A percentile compares a stretch with the other conserved stretches of the same genome.
Conservation (phyloP, 2,888 invertebrate genomes). For the Drosophila parthenogenetica region DNA sequence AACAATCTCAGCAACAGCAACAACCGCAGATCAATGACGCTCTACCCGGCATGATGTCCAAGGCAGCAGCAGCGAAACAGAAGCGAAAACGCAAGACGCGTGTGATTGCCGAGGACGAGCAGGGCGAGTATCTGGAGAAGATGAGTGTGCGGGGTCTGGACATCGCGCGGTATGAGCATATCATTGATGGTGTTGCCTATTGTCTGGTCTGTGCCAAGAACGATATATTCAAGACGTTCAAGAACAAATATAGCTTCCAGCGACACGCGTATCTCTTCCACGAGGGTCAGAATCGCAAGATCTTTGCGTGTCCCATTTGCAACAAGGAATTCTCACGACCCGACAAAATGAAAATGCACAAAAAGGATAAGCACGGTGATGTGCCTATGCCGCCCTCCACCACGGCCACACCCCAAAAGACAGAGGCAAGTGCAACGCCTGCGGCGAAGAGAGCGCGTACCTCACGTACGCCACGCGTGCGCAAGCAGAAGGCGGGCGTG, state of each 20-base stretch:
- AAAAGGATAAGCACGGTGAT: conserved; percentile 83
- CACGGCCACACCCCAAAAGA: conserved; percentile 61
- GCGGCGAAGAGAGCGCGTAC: conserved; percentile 68
- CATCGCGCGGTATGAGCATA: conserved; percentile 84
- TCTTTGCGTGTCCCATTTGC: conserved; percentile 84
- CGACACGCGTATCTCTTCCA: conserved; percentile 84
- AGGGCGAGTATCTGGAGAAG: conserved; percentile 84
- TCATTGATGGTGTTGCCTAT: conserved; percentile 83
- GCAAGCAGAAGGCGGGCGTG: conserved; percentile 62
- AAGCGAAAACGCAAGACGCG: conserved; percentile 84
- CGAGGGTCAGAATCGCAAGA: conserved; percentile 83
- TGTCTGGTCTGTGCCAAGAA: conserved; percentile 84
- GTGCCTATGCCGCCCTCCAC: conserved; percentile 69
- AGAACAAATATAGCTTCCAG: conserved; percentile 84
- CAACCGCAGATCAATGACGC: conserved; percentile 53
- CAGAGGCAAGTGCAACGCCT: conserved; percentile 51
- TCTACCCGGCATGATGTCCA: conserved; percentile 53
- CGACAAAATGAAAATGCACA: conserved; percentile 84
- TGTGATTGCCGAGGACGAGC: conserved; percentile 82
- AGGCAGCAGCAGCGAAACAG: conserved; percentile 76
- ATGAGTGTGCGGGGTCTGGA: conserved; percentile 84
- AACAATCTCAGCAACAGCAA: conserved; percentile 23
- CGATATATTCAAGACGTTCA: conserved; percentile 83
- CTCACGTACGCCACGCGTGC: conserved; percentile 75
- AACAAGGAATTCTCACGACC: conserved; percentile 84